Evolutionary conservation across 2,113 vertebrate species (phyloP).

Genomic region (Panurus biarmicus): DNA sequence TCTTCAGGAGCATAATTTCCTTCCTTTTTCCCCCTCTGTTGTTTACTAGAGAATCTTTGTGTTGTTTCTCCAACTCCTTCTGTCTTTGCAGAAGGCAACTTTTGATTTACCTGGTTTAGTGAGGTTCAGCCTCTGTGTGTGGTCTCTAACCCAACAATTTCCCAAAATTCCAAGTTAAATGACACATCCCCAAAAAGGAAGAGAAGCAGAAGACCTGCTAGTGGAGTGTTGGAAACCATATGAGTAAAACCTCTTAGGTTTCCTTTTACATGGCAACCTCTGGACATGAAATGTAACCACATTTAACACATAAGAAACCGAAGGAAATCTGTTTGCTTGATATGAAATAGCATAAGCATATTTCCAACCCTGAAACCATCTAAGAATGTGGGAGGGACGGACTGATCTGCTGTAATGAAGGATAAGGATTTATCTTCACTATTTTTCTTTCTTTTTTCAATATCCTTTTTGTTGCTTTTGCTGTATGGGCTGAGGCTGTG

Average conservation of each 20-base stretch:
- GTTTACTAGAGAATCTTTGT: background rate
- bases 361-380: background rate
- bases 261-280: background rate
- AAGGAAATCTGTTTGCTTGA: background rate
- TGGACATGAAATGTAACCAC: background rate
- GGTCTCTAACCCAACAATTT: background rate
- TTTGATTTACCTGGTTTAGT: background rate
- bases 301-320: background rate
- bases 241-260: background rate
- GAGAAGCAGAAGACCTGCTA: background rate
- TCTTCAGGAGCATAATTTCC: background rate
- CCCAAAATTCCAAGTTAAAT: background rate
- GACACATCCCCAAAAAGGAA: background rate
- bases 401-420: background rate
- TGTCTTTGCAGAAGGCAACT: background rate
- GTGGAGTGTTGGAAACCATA: background rate
- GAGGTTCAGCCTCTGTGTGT: background rate
- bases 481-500: background rate
- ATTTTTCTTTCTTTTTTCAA: background rate
- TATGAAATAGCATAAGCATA: background rate
- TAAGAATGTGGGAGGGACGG: background rate
- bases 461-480: background rate
- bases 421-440: background rate
- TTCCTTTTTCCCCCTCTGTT: background rate
- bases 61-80: background rate